phyloP scores from a whole-genome alignment of 2,888 invertebrate genomes.

The Cantharis lateralis region DNA sequence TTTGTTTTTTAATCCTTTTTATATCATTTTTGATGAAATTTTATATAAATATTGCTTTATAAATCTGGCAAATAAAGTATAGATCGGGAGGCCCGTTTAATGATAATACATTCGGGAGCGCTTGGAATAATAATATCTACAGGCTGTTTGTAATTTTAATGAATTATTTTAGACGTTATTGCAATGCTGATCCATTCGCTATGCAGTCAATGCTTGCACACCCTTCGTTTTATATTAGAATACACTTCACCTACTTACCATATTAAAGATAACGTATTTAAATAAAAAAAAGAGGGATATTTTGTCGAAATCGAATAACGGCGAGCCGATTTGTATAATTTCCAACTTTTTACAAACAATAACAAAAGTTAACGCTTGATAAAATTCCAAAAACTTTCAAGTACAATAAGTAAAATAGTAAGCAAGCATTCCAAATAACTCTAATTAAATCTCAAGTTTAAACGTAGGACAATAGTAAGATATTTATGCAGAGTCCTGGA shows the following conservation, averaged over 20 bases:
- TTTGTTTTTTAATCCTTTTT: conserved; percentile 1
- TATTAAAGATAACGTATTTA: conserved; percentile 18
- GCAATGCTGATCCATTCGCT: conserved; percentile 29
- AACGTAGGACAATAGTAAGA: conserved; percentile 42
- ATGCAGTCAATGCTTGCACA: conserved; percentile 24
- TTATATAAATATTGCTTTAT: neutral
- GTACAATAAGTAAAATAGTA: neutral
- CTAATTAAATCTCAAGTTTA: conserved; percentile 45
- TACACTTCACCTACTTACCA: conserved; percentile 19
- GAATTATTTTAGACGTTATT: conserved; percentile 31
- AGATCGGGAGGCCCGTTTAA: conserved; percentile 4
- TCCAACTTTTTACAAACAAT: neutral
- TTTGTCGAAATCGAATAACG: neutral
- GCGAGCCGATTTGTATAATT: neutral
- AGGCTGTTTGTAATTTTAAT: conserved; percentile 36
- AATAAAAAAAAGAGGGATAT: neutral
- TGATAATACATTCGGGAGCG: conserved; percentile 25
- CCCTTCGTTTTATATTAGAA: conserved; percentile 16
- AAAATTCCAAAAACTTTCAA: neutral
- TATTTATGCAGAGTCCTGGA: conserved; percentile 47
- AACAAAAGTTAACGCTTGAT: neutral
- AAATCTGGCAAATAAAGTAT: neutral
- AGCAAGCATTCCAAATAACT: conserved; percentile 37
- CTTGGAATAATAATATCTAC: conserved; percentile 25
- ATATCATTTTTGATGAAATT: neutral